Evolutionary conservation across 2,888 invertebrate genomes (phyloP), one percentile per base, ranked within the genome.

Genomic region (Heliconius erato): DNA sequence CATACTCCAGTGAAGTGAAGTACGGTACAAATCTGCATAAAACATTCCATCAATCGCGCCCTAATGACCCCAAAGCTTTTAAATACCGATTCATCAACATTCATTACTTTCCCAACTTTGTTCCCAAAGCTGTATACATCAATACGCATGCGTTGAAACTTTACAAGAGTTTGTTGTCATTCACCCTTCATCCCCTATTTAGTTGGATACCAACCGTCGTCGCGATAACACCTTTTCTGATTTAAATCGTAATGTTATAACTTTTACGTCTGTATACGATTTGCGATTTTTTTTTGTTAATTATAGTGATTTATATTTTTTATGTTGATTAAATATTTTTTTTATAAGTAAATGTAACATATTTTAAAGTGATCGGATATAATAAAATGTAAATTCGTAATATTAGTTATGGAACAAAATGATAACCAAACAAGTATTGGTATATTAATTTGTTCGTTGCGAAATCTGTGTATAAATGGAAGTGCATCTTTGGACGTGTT

Each of bases 401-500:
- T 63, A 59, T 59, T 59, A 76, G 94, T 93, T 89, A 95, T 95
- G 95, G 95, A 94, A 94, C 90, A 93, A 86, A 89, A 95, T 94
- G 94, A 87, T 82, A 86, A 84, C 84, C 80, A 85, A 83, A 87
- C 86, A 87, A 88, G 87, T 88, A 84, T 87, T 85, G 88, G 89
- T 91, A 89, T 90, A 89, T 89, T 94, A 90, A 93, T 91, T 89
- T 82, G 87, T 86, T 90, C 88, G 87, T 79, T 86, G 88, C 86
- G 72, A 83, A 83, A 89, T 89, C 88, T 86, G 89, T 92, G 90
- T 88, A 94, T 95, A 95, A 95, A 95, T 95, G 95, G 95, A 95
- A 92, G 94, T 95, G 92, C 92, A 93, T 88, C 91, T 92, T 89
- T 93, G 92, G 93, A 91, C 88, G 87, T 92, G 87, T 87, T 86